phyloP scores from a whole-genome alignment of 2,113 vertebrate genomes.

The Zosterops borbonicus region DNA sequence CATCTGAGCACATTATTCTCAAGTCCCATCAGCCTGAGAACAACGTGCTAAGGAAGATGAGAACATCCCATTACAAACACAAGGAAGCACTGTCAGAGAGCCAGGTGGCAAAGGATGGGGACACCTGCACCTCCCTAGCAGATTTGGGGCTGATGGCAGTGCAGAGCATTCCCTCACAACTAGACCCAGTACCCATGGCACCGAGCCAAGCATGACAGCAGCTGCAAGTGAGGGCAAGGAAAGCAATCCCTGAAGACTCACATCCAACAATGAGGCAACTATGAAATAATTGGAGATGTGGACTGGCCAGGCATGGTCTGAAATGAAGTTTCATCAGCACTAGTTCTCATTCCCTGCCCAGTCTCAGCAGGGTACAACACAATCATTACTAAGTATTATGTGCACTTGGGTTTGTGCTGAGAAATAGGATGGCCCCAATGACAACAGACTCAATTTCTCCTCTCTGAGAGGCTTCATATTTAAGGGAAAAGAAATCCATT shows the following conservation, averaged over 20 bases:
- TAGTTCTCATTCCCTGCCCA: neutral
- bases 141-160: neutral
- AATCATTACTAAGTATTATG: neutral
- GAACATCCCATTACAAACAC: neutral
- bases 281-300: neutral
- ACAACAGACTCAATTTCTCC: neutral
- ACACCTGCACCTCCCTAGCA: neutral
- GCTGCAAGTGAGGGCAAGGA: neutral
- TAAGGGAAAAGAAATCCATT: neutral
- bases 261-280: neutral
- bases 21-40: neutral
- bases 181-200: neutral
- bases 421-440: neutral
- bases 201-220: neutral
- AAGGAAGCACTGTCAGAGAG: neutral
- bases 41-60: neutral
- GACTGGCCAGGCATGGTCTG: neutral
- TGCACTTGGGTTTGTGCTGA: neutral
- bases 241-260: neutral
- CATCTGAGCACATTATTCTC: slow-evolving; percentile 4
- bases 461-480: neutral
- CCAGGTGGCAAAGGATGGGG: neutral
- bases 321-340: neutral
- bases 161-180: neutral
- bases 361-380: neutral